phyloP scores from a whole-genome alignment of 2,888 invertebrate species.

The Heliconius erato region DNA sequence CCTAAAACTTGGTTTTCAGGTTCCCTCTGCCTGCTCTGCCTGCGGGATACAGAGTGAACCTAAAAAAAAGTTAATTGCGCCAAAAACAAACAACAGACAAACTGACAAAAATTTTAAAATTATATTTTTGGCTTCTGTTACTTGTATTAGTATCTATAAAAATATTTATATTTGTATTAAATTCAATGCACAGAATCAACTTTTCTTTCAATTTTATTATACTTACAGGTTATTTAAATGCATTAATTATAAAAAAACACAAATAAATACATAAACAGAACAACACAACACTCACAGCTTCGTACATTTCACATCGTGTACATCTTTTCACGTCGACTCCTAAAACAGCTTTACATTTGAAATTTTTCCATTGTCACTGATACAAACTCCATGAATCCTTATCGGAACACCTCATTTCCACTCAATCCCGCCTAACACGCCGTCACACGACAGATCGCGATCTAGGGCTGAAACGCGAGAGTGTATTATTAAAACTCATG shows the following conservation, averaged over 20 bases:
- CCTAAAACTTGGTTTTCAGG: too few relatives aligned
- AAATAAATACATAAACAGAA: neutral
- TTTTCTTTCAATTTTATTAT: too few relatives aligned
- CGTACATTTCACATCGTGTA: neutral
- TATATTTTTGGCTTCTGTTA: neutral
- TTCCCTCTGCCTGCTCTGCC: too few relatives aligned
- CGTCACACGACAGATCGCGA: constrained; percentile 61
- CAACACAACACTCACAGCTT: neutral
- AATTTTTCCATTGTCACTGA: constrained; percentile 38
- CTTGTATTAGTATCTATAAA: neutral
- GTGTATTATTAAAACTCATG: constrained; percentile 76
- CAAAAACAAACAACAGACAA: neutral
- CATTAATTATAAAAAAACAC: neutral
- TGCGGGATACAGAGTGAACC: too few relatives aligned
- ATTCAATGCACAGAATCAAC: too few relatives aligned
- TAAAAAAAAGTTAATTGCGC: too few relatives aligned
- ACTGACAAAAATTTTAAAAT: neutral
- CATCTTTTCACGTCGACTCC: neutral
- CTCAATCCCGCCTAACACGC: constrained; percentile 72
- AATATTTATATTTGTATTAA: too few relatives aligned
- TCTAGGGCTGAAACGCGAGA: constrained; percentile 64
- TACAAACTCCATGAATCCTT: constrained; percentile 55
- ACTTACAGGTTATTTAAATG: neutral
- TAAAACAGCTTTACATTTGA: constrained; percentile 21
- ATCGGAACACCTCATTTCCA: constrained; percentile 78